Base-by-base conservation (phyloP, 2,113 vertebrate species). In the Muscicapa adusta region DNA sequence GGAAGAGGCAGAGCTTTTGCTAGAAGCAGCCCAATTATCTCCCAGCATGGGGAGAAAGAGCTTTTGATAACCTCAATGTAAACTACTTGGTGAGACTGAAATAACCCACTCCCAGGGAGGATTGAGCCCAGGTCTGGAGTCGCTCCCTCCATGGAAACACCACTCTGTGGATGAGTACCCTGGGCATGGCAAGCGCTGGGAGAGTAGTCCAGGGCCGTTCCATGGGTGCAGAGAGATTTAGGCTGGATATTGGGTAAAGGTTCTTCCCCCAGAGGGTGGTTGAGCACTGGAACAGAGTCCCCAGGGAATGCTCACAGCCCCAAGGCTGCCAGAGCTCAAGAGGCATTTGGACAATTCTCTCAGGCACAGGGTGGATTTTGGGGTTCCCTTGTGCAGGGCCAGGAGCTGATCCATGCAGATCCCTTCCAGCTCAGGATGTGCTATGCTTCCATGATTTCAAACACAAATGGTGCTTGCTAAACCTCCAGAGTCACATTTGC, bases 61-160 rank as follows among this genome's bases (percentile, higher is more conserved):
- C 47, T 67, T 89, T 78, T 82, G 74, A 80, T 89, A 89, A 79
- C 80, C 54, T 53, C 65, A 48, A 7, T 12, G 25, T 34, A 91
- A 94, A 94, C 62, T 85, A 66, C 85, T 93, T 1, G 1, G 51
- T 34, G 70, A 58, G 73, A 89, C 91, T 93, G 93, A 76, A 71
- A 82, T 85, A 85, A 45, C 77, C 54, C 70, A 45, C 77, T 83
- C 86, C 19, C 0, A 20, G 70, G 58, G 62, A 95, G 71, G 76
- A 67, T 71, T 89, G 79, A 73, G 47, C 4, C 4, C 58, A 28
- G 43, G 65, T 42, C 71, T 48, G 56, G 85, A 79, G 43, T 19
- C 2, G 6, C n/a, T 56, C n/a, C 25, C 50, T 43, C 8, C 40
- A 5, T 1, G 47, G 74, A 48, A 38, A 34, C 31, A 8, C 6